A percentile compares a stretch with the other conserved stretches of the same genome.
These are phyloP conservation scores for Ammodytes dubius DNA, from an alignment of 2,113 vertebrate genomes.

Conservation along the genomic window DNA sequence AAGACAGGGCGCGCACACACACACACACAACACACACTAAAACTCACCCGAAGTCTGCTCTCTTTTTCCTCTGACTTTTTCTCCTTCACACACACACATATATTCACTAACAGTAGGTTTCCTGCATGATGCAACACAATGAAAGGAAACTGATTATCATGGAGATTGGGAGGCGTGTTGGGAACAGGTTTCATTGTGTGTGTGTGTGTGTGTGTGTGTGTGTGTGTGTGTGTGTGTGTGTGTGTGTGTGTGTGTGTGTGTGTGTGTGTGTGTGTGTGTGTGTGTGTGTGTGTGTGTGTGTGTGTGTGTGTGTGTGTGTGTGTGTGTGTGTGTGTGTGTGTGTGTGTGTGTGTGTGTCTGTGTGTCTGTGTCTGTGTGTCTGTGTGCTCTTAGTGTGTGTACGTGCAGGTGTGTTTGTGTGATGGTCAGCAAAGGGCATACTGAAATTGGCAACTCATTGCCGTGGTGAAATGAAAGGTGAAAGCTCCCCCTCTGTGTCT, in stretches of 20 bases:
- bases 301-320: slow-evolving; percentile 34
- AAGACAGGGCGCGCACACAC: slow-evolving; percentile 20
- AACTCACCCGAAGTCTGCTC: slow-evolving; percentile 25
- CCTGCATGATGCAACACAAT: slow-evolving; percentile 80
- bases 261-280: slow-evolving; percentile 34
- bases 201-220: slow-evolving; percentile 10
- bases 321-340: slow-evolving; percentile 41
- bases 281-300: slow-evolving; percentile 15
- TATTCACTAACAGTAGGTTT: slow-evolving; percentile 51
- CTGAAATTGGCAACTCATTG: slow-evolving; percentile 73
- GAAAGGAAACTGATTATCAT: slow-evolving; percentile 80
- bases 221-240: slow-evolving; percentile 28
- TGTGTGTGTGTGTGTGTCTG: slow-evolving; percentile 3
- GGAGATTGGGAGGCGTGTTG: slow-evolving; percentile 62
- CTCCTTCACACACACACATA: slow-evolving; percentile 51
- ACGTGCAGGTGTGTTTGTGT: slow-evolving; percentile 14
- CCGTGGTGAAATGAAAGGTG: slow-evolving; percentile 76
- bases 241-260: slow-evolving; percentile 45
- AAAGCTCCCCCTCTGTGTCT: slow-evolving; percentile 60
- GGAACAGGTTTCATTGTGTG: slow-evolving; percentile 54
- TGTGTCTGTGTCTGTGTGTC: slow-evolving; percentile 43
- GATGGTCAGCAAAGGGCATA: slow-evolving; percentile 77
- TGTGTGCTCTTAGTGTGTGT: neutral
- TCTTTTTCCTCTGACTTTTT: slow-evolving; percentile 51
- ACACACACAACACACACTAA: slow-evolving; percentile 10